Evolutionary conservation across 2,888 invertebrate genomes (phyloP), one percentile per base, ranked within the genome.

Genomic region (Stenotaenia linearis): DNA sequence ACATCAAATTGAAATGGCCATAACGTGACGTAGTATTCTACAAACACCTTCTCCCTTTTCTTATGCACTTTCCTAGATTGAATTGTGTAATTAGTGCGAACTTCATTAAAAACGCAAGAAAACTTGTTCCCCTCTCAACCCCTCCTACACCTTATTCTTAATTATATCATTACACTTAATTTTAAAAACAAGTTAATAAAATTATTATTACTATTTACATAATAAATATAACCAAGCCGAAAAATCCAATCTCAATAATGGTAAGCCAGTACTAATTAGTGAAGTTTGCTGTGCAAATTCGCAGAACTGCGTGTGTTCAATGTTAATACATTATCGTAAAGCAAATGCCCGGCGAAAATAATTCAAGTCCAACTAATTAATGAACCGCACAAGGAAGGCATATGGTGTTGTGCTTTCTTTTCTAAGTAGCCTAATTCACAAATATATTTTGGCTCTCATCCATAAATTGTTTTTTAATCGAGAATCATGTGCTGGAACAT

Each of bases 341-440:
- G 25, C 69, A 69, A 69, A 69, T 69, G 69, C 69, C 69, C 25
- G 1, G 69, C 28, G 69, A 69, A 69, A 69, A 69, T 69, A 69
- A 69, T 69, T 69, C 69, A 69, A 69, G 25, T 69, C 69, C 69
- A 15, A 28, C 69, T 69, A 69, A 69, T 69, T 69, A 69, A 69
- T 69, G 69, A 69, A 69, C 69, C 69, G 23, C 69, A 69, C 69
- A 69, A 69, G 69, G 69, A 69, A 69, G 69, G 69, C 69, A 69
- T 69, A 69, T 69, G 69, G 69, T 69, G 69, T 69, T 69, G 69
- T 69, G 69, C 69, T 69, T 69, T 69, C 69, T 69, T 69, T 69
- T 28, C 69, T 69, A 69, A 69, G 69, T 69, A 69, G 69, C 69
- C 69, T 69, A 69, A 69, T 69, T 69, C 69, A 69, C 69, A 69